These are phyloP conservation scores for Atta cephalotes DNA, from an alignment of 1,140 invertebrate species.

Conservation along the genomic window DNA sequence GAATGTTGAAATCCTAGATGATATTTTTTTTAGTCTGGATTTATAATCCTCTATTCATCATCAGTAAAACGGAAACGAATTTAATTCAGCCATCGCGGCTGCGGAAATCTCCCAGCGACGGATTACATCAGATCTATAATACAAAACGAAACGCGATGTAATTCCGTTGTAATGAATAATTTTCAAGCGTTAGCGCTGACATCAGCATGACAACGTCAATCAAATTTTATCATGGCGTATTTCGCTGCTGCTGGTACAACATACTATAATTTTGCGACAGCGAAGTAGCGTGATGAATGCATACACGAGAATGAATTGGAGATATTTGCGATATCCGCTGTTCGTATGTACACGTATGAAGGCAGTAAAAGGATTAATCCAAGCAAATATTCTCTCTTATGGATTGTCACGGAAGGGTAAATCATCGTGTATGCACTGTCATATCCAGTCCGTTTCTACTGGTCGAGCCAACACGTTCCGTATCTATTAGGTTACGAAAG, in stretches of 20 bases:
- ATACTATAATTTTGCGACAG: neutral
- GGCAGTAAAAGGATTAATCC: slow-evolving; percentile 10
- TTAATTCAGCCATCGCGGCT: slow-evolving; percentile 4
- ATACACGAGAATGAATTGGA: neutral
- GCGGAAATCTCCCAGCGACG: neutral
- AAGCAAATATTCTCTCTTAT: slow-evolving; percentile 18
- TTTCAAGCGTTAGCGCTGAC: slow-evolving; percentile 2
- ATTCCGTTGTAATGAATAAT: slow-evolving; percentile 15
- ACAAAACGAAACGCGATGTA: neutral
- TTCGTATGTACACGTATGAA: neutral
- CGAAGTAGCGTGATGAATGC: neutral
- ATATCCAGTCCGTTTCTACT: neutral
- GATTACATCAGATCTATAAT: neutral
- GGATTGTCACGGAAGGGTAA: slow-evolving; percentile 4
- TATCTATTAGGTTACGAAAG: neutral
- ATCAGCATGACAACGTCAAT: slow-evolving; percentile 9
- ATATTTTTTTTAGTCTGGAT: neutral
- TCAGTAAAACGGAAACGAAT: neutral
- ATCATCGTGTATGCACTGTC: slow-evolving; percentile 1
- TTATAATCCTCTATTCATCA: neutral
- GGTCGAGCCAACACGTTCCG: neutral
- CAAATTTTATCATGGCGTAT: neutral
- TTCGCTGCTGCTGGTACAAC: neutral
- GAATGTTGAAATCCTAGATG: neutral
- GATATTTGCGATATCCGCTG: neutral